Conservation (phyloP, 2,113 vertebrate species). For the Tiliqua scincoides region DNA sequence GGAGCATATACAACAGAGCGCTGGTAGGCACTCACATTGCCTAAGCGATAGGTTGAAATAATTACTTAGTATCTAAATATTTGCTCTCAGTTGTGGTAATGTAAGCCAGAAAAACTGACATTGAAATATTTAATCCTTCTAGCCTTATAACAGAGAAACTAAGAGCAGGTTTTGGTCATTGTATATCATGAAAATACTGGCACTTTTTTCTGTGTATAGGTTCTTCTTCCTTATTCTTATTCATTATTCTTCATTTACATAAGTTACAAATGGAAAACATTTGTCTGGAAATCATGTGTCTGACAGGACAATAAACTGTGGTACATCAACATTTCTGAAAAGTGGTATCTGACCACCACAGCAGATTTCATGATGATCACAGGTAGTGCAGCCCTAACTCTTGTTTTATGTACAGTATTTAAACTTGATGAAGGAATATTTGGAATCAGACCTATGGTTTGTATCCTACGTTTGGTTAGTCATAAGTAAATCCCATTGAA, state of each 20-base stretch:
- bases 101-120: neutral
- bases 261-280: neutral
- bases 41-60: slow-evolving; percentile 6
- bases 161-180: neutral
- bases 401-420: neutral
- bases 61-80: neutral
- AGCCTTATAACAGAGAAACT: neutral
- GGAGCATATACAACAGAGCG: slow-evolving; percentile 81
- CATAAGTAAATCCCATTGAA: too few relatives aligned
- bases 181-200: neutral
- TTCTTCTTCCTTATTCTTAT: too few relatives aligned
- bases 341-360: too few relatives aligned
- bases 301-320: too few relatives aligned
- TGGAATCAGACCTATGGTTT: neutral
- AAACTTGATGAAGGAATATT: neutral
- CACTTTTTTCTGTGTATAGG: neutral
- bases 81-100: neutral
- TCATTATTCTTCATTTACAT: neutral
- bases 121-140: slow-evolving; percentile 2
- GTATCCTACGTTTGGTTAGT: too few relatives aligned
- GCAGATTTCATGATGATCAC: too few relatives aligned
- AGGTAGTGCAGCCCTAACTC: too few relatives aligned
- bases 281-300: too few relatives aligned
- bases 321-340: too few relatives aligned
- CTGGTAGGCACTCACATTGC: slow-evolving; percentile 69